These are phyloP conservation scores for Ophiodon elongatus DNA, from an alignment of 2,113 vertebrate genomes.

Conservation along the genomic window DNA sequence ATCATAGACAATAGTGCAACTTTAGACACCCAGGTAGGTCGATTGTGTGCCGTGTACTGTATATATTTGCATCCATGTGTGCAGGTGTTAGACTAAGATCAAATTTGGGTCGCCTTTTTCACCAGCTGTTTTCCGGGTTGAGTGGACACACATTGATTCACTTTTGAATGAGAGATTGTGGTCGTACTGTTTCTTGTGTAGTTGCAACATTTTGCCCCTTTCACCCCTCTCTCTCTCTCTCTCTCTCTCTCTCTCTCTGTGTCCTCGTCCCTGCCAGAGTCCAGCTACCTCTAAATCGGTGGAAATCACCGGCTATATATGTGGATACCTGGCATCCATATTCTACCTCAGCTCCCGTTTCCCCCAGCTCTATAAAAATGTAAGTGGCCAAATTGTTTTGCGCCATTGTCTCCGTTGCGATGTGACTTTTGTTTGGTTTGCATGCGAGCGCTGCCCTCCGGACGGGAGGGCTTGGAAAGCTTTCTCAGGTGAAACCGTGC, in stretches of 20 bases:
- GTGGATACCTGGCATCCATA: constrained; percentile 80
- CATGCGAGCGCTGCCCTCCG: background rate
- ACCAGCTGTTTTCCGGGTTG: background rate
- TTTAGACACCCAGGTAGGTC: constrained; percentile 62
- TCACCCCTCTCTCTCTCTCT: background rate
- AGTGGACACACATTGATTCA: background rate
- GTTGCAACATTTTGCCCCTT: background rate
- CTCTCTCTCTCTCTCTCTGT: background rate
- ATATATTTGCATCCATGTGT: background rate
- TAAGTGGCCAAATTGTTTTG: constrained; percentile 58
- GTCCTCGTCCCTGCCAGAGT: constrained; percentile 51
- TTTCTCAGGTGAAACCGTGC: background rate
- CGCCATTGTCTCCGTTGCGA: background rate
- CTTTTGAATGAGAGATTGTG: background rate
- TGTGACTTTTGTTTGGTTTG: constrained; percentile 14
- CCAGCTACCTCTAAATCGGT: constrained; percentile 61
- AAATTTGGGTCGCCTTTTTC: background rate
- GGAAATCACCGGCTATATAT: constrained; percentile 84
- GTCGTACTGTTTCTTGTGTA: background rate
- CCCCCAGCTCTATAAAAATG: constrained; percentile 85
- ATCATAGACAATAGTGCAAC: constrained; percentile 61
- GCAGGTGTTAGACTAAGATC: background rate
- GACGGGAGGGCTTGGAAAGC: background rate
- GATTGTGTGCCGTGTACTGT: background rate
- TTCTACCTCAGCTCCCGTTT: constrained; percentile 85